Evolutionary conservation across 2,113 vertebrate genomes (phyloP), one percentile per base, ranked within the genome.

Genomic region (Baryphthengus martii): DNA sequence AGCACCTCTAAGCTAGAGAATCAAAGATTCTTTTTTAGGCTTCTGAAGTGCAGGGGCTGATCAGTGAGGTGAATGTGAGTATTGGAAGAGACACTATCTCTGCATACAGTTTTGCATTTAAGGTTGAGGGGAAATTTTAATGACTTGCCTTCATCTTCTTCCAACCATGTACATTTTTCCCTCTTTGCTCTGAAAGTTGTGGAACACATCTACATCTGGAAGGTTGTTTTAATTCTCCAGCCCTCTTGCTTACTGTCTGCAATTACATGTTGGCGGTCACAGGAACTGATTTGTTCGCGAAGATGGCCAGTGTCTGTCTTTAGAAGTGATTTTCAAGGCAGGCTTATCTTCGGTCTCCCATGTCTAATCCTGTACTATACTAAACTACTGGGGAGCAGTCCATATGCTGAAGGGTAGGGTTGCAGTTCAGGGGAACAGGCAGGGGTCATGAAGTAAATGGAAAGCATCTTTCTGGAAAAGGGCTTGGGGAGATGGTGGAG

Each of bases 201-300:
- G 35, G 19, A 25, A 35, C 13, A 40, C 6, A 17, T 62, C 20
- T 70, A 3, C 1, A 0, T 18, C 1, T 42, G 21, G 55, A 6
- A 84, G 66, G 59, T 31, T 79, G 16, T 63, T 72, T 45, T 35
- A 45, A 31, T 8, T 77, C 2, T 0, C 28, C 25, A 56, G 0
- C 31, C 58, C 3, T 85, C 17, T 25, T 80, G 9, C 37, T 79
- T 88, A 7, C 17, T 82, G 9, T 45, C 52, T 55, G 52, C 14
- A 58, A 9, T 72, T 65, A 6, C 7, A 3, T 47, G 15, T 58
- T 89, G 33, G 2, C 23, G 37, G 39, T 76, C 16, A 9, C 9
- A n/a, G 70, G 50, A 85, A 42, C 70, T 33, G 29, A 52, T 75
- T 35, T 85, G 49, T 40, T 62, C 12, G 3, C 76, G 13, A 59